Base-by-base conservation (phyloP, 1,140 invertebrate species). In the Scaptomyza graminum region DNA sequence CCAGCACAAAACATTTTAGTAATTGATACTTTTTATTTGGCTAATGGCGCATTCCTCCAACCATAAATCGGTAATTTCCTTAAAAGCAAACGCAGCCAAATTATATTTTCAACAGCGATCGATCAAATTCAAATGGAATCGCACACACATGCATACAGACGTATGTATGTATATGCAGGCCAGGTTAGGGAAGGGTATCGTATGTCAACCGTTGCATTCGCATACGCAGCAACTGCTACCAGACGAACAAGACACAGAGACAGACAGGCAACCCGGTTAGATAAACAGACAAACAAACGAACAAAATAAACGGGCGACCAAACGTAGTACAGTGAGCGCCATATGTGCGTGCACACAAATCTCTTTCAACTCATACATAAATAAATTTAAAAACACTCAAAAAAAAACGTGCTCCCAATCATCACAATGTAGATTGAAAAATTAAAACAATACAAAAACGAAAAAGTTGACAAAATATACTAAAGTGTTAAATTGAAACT, bases 51-150 rank as follows among this genome's bases (percentile, higher is more conserved):
- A 44, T n/a, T 39, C 0, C 8, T 11, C 9, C 1, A 28, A 8
- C 3, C 18, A 8, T 25, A 25, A 2, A 5, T n/a, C 6, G 52
- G 51, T 55, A 68, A 68, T 82, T 75, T 71, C 62, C 57, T 71
- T 64, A 59, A 73, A 65, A 65, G 63, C 47, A 18, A 61, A 56
- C 11, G 41, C 61, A 25, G 59, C 71, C 66, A 67, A 79, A 84
- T 76, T 63, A 82, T 74, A 65, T 68, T 82, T 87, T 85, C 82
- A 78, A 77, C 79, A 68, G 71, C 78, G 65, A 87, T 88, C 79
- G 79, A 88, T 88, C 83, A 88, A 76, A 82, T 46, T 76, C 76
- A 77, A 76, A 75, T 61, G 65, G 62, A 61, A 68, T 70, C 72
- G 76, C 63, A 57, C 18, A 70, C 44, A 25, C 18, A 3, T 22